A percentile compares a stretch with the other conserved stretches of the same genome.
Evolutionary conservation across 2,113 vertebrate genomes (phyloP).

Genomic region (Anguilla japonica): DNA sequence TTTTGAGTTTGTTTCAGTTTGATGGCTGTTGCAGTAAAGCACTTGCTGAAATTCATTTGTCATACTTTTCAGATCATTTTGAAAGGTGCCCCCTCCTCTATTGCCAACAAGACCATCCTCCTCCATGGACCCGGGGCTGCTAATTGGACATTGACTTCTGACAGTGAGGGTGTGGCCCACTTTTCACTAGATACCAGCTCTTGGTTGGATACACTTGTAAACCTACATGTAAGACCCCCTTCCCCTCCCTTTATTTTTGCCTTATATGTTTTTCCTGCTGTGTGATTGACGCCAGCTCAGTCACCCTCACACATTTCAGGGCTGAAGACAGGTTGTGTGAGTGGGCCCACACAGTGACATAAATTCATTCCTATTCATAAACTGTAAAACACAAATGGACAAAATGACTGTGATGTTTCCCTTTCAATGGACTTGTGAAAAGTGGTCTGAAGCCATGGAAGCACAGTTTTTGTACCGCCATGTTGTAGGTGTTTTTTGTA

Average conservation of each 20-base stretch:
- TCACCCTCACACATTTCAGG: neutral
- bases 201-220: neutral
- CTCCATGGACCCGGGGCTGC: too few relatives aligned
- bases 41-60: neutral
- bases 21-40: too few relatives aligned
- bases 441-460: too few relatives aligned
- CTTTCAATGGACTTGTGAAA: too few relatives aligned
- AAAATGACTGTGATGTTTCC: too few relatives aligned
- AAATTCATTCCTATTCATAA: too few relatives aligned
- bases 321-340: neutral
- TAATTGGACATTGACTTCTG: neutral
- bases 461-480: too few relatives aligned
- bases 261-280: neutral
- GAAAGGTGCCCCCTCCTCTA: neutral
- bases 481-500: too few relatives aligned
- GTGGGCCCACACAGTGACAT: too few relatives aligned
- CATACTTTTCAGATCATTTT: slow-evolving; percentile 7
- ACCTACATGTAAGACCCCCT: neutral
- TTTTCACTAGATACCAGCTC: slow-evolving; percentile 16
- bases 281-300: neutral
- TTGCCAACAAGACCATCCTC: neutral
- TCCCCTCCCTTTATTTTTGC: neutral
- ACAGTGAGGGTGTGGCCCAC: neutral
- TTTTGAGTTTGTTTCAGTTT: too few relatives aligned
- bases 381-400: too few relatives aligned